Conservation (phyloP, 37 sponge, comb jelly and placozoan species). For the Aplysina aerophoba region DNA sequence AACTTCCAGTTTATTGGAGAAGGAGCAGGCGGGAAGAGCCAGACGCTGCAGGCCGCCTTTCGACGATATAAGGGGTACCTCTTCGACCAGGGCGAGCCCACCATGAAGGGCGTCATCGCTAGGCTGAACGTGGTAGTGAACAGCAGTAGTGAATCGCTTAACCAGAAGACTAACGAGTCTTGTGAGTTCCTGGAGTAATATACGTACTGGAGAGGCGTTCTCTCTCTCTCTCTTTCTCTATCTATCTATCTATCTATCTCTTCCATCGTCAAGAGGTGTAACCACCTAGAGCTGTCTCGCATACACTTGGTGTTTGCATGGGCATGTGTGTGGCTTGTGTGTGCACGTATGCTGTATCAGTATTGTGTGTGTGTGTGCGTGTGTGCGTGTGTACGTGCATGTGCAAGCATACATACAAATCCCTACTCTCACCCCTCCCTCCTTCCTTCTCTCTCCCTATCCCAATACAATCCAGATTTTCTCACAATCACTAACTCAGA, state of each 20-base stretch:
- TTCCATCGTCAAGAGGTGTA: no score
- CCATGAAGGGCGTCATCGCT: background rate
- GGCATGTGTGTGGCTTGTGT: no score
- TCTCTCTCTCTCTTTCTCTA: no score
- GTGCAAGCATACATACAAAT: no score
- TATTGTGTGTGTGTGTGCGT: no score
- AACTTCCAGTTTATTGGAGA: conserved; percentile 12
- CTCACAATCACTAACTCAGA: conserved; percentile 6
- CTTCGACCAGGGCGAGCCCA: background rate
- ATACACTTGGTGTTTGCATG: no score
- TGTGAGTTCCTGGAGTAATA: conserved; percentile 65
- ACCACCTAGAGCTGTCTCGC: no score
- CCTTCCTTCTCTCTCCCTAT: background rate
- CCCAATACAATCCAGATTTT: conserved; percentile 37
- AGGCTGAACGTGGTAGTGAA: conserved; percentile 44
- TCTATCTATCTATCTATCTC: no score
- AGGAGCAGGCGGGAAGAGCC: conserved; percentile 6
- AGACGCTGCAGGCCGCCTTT: background rate
- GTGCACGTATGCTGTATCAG: no score
- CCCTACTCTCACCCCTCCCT: no score
- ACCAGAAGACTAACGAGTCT: conserved; percentile 58
- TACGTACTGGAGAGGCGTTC: no score
- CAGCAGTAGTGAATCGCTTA: conserved; percentile 44
- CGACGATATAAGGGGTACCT: background rate
- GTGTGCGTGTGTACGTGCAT: no score